Base-by-base conservation (phyloP, 2,797 vertebrate genomes). In the Somateria mollissima region DNA sequence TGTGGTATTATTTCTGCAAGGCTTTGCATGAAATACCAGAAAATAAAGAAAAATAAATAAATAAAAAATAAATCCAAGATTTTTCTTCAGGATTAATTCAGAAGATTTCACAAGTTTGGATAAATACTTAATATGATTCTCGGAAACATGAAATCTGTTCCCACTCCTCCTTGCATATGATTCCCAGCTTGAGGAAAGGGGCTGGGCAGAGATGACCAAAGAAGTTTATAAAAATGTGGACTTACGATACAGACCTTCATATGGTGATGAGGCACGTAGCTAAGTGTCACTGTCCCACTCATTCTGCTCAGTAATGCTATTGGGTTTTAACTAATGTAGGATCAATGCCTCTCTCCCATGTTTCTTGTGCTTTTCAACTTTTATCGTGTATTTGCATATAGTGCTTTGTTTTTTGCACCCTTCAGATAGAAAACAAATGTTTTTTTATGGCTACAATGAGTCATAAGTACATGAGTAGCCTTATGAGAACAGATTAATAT, bases 391-490 rank as follows among this genome's bases (percentile, higher is more conserved):
- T 54, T 87, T 95, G 45, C 84, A 92, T 69, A n/a, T 11, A 28
- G 9, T 62, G 45, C 83, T 95, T 88, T 80, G 76, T 75, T 83
- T 78, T 71, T 89, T 95, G 87, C 41, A 66, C 18, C 94, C n/a
- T 66, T 84, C 45, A 75, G 84, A 89, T 93, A 89, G 91, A 94
- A 92, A 94, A 90, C 16, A 72, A 61, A 73, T 69, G 41, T 24
- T 84, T 87, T 87, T 94, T 83, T 69, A 62, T 69, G 87, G 58
- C 41, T 72, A n/a, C 56, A 92, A 81, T 92, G 89, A 89, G 80
- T 85, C 89, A 77, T n/a, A 75, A 47, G 66, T 58, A 84, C 34
- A 64, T 78, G 47, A 89, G n/a, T 10, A 72, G 28, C 27, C 70
- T 81, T 58, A 78, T 75, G 64, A 74, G 80, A 87, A 74, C 36